A percentile compares a stretch with the other conserved stretches of the same genome.
Evolutionary conservation across 2,888 invertebrate genomes (phyloP).

Genomic region (Microctonus aethiopoides): DNA sequence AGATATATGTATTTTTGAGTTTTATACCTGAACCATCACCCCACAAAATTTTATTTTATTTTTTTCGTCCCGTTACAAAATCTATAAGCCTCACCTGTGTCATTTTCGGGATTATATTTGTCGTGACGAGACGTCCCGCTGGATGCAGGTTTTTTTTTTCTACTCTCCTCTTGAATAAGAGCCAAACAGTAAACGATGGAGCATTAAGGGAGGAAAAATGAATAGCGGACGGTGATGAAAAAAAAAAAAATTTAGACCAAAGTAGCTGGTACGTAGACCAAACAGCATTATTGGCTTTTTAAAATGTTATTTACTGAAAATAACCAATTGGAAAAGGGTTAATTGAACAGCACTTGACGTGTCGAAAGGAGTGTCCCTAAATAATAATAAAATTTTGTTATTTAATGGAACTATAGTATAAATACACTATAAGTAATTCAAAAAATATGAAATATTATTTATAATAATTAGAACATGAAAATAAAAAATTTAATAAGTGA

Average conservation of each 20-base stretch:
- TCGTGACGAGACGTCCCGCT: constrained; percentile 53
- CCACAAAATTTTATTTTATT: constrained; percentile 48
- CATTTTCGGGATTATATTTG: constrained; percentile 64
- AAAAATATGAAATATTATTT: no score
- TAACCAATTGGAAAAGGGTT: constrained; percentile 64
- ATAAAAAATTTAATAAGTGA: no score
- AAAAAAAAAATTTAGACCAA: constrained; percentile 16
- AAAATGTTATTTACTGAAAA: constrained; percentile 67
- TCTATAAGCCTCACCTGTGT: constrained; percentile 60
- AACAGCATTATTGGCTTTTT: constrained; percentile 68
- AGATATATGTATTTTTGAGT: constrained; percentile 43
- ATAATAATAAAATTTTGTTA: no score
- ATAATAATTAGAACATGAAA: no score
- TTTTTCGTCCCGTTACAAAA: not conserved
- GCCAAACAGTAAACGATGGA: constrained; percentile 25
- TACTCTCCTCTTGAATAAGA: constrained; percentile 8
- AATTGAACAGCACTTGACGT: constrained; percentile 51
- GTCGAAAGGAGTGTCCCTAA: constrained; percentile 47
- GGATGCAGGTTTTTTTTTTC: constrained; percentile 46
- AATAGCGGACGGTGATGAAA: constrained; percentile 28
- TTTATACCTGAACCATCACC: constrained; percentile 37
- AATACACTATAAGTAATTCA: no score
- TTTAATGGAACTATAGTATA: no score
- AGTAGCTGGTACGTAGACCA: constrained; percentile 55
- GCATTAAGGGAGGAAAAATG: not conserved